Conservation (phyloP, 2,888 invertebrate genomes). For the Nudaria mundana region DNA sequence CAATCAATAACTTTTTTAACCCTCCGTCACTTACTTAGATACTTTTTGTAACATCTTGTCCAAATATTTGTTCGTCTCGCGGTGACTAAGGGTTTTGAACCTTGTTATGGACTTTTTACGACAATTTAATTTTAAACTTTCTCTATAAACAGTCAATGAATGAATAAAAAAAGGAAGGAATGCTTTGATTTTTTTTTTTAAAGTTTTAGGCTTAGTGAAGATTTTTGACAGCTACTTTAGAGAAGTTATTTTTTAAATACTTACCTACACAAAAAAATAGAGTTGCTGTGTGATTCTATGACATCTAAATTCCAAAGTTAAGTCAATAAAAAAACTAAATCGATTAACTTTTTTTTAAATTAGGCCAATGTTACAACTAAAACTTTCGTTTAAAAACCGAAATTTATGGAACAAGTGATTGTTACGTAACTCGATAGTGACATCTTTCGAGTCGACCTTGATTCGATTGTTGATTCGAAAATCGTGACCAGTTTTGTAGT, state of each 20-base stretch:
- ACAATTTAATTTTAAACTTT: slow-evolving; percentile 31
- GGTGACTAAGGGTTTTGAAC: slow-evolving; percentile 39
- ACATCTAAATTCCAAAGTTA: background rate
- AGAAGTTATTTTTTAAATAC: background rate
- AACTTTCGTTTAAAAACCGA: slow-evolving; percentile 1
- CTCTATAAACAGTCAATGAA: slow-evolving; percentile 27
- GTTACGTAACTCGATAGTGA: slow-evolving; percentile 10
- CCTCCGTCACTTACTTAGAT: slow-evolving; percentile 1
- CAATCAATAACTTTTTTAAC: slow-evolving; percentile 30
- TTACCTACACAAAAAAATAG: background rate
- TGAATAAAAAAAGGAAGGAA: slow-evolving; percentile 25
- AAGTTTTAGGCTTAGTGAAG: slow-evolving; percentile 6
- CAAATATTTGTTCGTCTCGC: slow-evolving; percentile 50
- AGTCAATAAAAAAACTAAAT: slow-evolving; percentile 1
- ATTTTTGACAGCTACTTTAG: slow-evolving; percentile 6
- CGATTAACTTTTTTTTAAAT: slow-evolving; percentile 1
- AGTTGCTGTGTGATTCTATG: background rate
- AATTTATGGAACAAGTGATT: background rate
- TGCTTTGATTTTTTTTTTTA: slow-evolving; percentile 25
- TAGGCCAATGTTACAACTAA: background rate
- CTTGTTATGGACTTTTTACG: slow-evolving; percentile 42
- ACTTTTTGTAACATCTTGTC: slow-evolving; percentile 40
- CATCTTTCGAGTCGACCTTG: slow-evolving; percentile 17
- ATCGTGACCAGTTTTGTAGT: slow-evolving; percentile 11
- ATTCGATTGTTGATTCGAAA: slow-evolving; percentile 9